These are phyloP conservation scores for Pangasius krempfi DNA, from an alignment of 2,797 vertebrate genomes.

Conservation along the genomic window DNA sequence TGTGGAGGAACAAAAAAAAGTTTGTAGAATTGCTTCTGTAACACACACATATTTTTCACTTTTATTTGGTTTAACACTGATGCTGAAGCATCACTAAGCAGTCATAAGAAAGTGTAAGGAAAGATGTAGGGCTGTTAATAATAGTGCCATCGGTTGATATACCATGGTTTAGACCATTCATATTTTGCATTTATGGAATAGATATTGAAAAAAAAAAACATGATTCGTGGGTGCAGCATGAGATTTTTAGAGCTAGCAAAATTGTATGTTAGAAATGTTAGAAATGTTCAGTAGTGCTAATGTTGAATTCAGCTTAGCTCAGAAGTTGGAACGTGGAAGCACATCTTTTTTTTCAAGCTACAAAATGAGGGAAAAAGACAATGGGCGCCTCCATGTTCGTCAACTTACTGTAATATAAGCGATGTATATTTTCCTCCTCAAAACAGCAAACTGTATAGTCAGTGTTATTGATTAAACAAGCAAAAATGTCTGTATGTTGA, in stretches of 20 bases:
- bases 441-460: too few relatives aligned
- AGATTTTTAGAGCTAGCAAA: neutral
- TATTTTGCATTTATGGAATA: neutral
- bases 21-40: slow-evolving; percentile 8
- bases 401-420: too few relatives aligned
- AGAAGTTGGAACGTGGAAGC: neutral
- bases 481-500: too few relatives aligned
- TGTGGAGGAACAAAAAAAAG: neutral
- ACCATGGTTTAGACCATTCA: neutral
- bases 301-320: neutral
- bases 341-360: too few relatives aligned
- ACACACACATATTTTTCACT: neutral
- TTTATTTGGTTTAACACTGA: neutral
- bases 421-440: too few relatives aligned
- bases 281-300: neutral
- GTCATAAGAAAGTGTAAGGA: neutral
- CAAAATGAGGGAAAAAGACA: too few relatives aligned
- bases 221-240: neutral
- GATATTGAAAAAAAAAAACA: neutral
- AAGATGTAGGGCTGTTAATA: neutral
- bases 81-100: too few relatives aligned
- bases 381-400: neutral
- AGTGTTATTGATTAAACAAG: too few relatives aligned
- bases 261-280: neutral
- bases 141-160: neutral